A percentile compares a stretch with the other conserved stretches of the same genome.
These are phyloP conservation scores for Zaprionus bogoriensis DNA, from an alignment of 2,888 invertebrate species.

Conservation along the genomic window DNA sequence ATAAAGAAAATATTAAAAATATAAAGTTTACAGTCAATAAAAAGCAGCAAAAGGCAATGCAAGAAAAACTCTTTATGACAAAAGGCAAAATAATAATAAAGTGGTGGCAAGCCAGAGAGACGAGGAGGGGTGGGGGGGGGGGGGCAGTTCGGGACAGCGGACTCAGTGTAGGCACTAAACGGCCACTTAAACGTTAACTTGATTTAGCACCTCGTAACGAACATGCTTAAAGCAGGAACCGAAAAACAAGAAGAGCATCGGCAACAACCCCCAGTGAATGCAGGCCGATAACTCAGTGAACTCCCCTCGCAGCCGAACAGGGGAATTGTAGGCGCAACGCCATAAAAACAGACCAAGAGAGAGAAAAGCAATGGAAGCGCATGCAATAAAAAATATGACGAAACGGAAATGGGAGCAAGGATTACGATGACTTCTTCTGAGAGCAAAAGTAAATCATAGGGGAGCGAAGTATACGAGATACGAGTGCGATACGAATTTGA, in stretches of 20 bases:
- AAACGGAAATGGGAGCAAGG: constrained; percentile 32
- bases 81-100: constrained; percentile 69
- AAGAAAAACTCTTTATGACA: constrained; percentile 73
- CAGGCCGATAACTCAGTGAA: constrained; percentile 12
- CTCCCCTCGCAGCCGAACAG: constrained; percentile 23
- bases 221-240: constrained; percentile 27
- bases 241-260: constrained; percentile 10
- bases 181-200: constrained; percentile 77
- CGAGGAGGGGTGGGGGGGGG: not conserved
- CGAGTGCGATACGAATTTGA: constrained; percentile 39
- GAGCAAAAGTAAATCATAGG: constrained; percentile 50
- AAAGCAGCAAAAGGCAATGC: constrained; percentile 56
- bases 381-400: not conserved
- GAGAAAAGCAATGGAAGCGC: not conserved
- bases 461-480: too few relatives aligned
- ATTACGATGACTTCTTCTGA: too few relatives aligned
- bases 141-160: constrained; percentile 10
- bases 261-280: constrained; percentile 24
- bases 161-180: constrained; percentile 66
- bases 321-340: constrained; percentile 35
- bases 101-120: not conserved
- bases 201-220: constrained; percentile 75
- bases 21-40: constrained; percentile 68
- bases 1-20: constrained; percentile 67
- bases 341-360: constrained; percentile 61